phyloP scores from a whole-genome alignment of 2,797 vertebrate genomes.

The Cyclura pinguis region DNA sequence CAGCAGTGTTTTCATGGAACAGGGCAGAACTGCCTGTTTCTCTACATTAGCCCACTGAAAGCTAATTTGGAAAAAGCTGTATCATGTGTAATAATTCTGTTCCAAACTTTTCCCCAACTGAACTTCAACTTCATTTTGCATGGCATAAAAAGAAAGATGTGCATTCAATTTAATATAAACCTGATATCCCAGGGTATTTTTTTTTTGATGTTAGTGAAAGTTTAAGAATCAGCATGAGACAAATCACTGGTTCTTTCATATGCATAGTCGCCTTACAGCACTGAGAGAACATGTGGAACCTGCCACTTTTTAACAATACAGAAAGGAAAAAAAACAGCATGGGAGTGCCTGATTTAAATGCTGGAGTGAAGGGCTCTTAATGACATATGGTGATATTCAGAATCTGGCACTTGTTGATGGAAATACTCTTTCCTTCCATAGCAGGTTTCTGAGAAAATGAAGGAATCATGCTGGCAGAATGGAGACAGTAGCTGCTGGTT shows the following conservation, averaged over 20 bases:
- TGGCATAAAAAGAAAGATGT: neutral
- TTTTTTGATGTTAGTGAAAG: neutral
- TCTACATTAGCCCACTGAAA: neutral
- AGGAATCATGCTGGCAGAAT: neutral
- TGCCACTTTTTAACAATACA: fast-evolving
- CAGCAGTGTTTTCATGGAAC: neutral
- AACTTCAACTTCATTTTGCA: conserved; percentile 32
- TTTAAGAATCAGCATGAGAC: neutral
- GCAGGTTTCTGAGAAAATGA: neutral
- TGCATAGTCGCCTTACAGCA: neutral
- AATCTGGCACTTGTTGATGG: neutral
- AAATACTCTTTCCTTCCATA: neutral
- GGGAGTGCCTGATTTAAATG: fast-evolving
- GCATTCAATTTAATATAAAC: conserved; percentile 8
- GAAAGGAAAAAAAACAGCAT: fast-evolving
- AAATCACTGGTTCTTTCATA: neutral
- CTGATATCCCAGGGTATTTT: conserved; percentile 27
- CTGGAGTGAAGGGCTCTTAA: neutral
- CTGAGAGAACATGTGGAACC: neutral
- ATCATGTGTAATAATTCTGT: conserved; percentile 18
- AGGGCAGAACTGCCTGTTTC: neutral
- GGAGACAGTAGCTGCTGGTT: neutral
- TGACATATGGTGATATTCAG: neutral
- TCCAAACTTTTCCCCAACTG: conserved; percentile 34
- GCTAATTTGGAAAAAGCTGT: neutral